Base-by-base conservation (phyloP, 2,888 invertebrate genomes). In the Eristalinus aeneus region DNA sequence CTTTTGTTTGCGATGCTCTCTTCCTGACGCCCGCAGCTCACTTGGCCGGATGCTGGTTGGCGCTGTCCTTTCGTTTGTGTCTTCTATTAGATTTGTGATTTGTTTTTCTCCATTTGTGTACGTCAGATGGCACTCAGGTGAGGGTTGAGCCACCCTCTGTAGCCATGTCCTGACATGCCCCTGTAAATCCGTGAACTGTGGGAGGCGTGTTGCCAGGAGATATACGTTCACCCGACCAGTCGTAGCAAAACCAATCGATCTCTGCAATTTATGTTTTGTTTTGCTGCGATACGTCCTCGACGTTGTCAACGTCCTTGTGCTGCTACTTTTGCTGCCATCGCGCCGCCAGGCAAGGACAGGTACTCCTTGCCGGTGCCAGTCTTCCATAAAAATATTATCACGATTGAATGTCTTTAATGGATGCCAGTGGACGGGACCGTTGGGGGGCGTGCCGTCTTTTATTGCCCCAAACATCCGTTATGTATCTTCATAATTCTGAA, bases 101-200 rank as follows among this genome's bases (percentile, higher is more conserved):
- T 83, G 34, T 64, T 80, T 76, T 80, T 76, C 64, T 67, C 68
- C 68, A 80, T 80, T 85, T 80, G 64, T 76, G 68, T 68, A 69
- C 64, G 80, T 76, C 85, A 85, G 63, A 76, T 80, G 84, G 84
- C 53, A 80, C 75, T 84, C 74, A 84, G 80, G 85, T 81, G 68
- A 60, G 73, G 68, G 4, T 4, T 53, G 85, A 69, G 76, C 68
- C 53, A 60, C 72, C 63, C 76, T 56, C 72, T 23, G 16, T 10
- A 67, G 36, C 58, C 22, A 71, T 56, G 68, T 83, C 68, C 39
- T 78, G 78, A 65, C 78, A 69, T 74, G 60, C 72, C 31, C 64
- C 68, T 34, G 61, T 73, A 54, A 54, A 22, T 79, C 53, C 46
- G 60, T 65, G 23, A 63, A 34, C 27, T 64, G 31, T 22, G 20